phyloP scores from a whole-genome alignment of 2,888 invertebrate genomes.

The Chaetoderma sp. region DNA sequence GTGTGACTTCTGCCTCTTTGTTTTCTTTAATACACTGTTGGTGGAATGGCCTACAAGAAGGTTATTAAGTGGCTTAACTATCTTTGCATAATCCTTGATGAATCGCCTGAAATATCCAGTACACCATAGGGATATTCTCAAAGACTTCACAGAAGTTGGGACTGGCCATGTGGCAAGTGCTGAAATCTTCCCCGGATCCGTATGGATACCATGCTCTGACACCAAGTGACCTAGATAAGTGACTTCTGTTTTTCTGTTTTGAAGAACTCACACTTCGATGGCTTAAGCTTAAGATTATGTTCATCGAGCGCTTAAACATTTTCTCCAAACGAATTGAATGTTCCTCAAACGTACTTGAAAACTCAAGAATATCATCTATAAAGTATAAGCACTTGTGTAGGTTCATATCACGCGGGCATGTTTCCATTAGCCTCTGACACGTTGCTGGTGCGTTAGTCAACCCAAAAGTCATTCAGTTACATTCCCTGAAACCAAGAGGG shows the following conservation, averaged over 20 bases:
- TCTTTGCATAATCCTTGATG: slow-evolving; percentile 24
- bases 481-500: slow-evolving; percentile 31
- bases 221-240: slow-evolving; percentile 22
- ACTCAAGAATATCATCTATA: slow-evolving; percentile 41
- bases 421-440: slow-evolving; percentile 41
- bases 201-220: slow-evolving; percentile 2
- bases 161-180: slow-evolving; percentile 12
- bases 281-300: slow-evolving; percentile 41
- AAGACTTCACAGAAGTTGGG: slow-evolving; percentile 2
- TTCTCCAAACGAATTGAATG: slow-evolving; percentile 25
- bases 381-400: slow-evolving; percentile 33
- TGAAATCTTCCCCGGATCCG: slow-evolving; percentile 12
- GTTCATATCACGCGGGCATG: slow-evolving; percentile 26
- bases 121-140: slow-evolving; percentile 11
- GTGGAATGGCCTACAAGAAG: slow-evolving; percentile 22
- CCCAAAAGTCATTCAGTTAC: slow-evolving; percentile 36
- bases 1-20: background rate
- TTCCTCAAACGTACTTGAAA: slow-evolving; percentile 26
- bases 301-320: slow-evolving; percentile 36
- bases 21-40: background rate
- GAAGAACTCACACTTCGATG: slow-evolving; percentile 39
- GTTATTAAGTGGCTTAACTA: slow-evolving; percentile 28
- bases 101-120: slow-evolving; percentile 30
- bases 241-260: slow-evolving; percentile 13
- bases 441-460: slow-evolving; percentile 38